Percentiles rank a stretch among this genome's conserved stretches.
Conservation (phyloP, 2,113 vertebrate genomes). For the Psittacula cyanocephala region DNA sequence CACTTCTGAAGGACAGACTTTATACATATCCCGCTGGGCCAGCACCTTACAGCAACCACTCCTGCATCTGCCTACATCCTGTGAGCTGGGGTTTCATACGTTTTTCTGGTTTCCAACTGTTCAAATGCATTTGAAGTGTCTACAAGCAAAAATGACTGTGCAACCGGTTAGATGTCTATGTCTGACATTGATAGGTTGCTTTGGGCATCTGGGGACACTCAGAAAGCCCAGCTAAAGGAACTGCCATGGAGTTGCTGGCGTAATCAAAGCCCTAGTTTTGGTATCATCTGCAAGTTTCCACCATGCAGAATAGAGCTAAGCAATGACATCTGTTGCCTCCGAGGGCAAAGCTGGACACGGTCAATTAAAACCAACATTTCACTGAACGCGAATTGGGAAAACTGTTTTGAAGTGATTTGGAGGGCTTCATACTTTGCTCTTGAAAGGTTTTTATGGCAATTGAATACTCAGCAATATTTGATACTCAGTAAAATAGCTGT, state of each 20-base stretch:
- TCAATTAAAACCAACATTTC: constrained; percentile 26
- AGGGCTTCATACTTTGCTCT: constrained; percentile 38
- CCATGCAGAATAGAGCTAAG: not conserved
- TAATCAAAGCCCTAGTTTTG: not conserved
- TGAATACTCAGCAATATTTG: constrained; percentile 54
- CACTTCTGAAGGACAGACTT: not conserved
- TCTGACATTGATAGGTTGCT: not conserved
- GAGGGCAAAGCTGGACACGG: not conserved
- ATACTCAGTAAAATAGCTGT: constrained; percentile 43
- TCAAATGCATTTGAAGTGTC: not conserved
- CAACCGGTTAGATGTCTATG: not conserved
- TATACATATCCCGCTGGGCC: not conserved
- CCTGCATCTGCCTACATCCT: not conserved
- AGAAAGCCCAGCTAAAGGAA: not conserved
- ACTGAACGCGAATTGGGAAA: not conserved
- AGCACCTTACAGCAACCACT: not conserved
- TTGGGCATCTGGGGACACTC: not conserved
- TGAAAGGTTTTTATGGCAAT: constrained; percentile 27
- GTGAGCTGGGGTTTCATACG: not conserved
- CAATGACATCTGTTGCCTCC: not conserved
- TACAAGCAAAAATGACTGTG: not conserved
- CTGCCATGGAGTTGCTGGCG: not conserved
- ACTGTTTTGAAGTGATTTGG: not conserved
- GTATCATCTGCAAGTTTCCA: not conserved
- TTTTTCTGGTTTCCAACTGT: not conserved